Percentiles rank a stretch among this genome's conserved stretches.
Evolutionary conservation across 2,888 invertebrate species (phyloP).

Genomic region (Cordilura impudica): DNA sequence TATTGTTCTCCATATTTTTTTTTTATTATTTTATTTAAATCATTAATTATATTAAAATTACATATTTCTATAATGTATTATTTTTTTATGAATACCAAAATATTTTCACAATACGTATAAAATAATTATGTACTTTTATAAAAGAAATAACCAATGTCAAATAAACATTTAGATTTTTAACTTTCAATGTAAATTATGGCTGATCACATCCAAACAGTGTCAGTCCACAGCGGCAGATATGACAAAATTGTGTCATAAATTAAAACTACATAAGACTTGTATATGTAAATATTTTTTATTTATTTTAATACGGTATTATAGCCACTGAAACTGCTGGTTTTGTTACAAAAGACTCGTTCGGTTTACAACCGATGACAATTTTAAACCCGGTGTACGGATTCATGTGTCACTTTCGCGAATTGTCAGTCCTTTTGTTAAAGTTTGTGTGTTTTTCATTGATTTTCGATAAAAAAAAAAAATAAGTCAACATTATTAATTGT

Average conservation of each 20-base stretch:
- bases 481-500: conserved; percentile 25
- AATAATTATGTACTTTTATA: neutral
- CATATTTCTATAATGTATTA: neutral
- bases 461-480: conserved; percentile 54
- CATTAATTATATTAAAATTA: conserved; percentile 23
- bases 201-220: no score
- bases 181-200: neutral
- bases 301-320: no score
- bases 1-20: conserved; percentile 41
- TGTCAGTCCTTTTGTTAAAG: no score
- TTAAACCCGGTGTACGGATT: no score
- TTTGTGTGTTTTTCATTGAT: neutral
- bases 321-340: no score
- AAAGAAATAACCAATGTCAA: neutral
- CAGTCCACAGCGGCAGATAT: no score
- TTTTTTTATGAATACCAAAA: neutral
- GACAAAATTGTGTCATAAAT: no score
- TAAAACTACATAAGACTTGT: no score
- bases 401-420: no score
- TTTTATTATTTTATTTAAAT: conserved; percentile 5
- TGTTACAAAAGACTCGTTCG: no score
- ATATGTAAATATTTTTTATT: no score
- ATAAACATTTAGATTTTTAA: neutral
- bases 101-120: neutral
- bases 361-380: no score